A percentile compares a stretch with the other conserved stretches of the same genome.
Evolutionary conservation across 2,888 invertebrate genomes (phyloP).

Genomic region (Junonia oenone): DNA sequence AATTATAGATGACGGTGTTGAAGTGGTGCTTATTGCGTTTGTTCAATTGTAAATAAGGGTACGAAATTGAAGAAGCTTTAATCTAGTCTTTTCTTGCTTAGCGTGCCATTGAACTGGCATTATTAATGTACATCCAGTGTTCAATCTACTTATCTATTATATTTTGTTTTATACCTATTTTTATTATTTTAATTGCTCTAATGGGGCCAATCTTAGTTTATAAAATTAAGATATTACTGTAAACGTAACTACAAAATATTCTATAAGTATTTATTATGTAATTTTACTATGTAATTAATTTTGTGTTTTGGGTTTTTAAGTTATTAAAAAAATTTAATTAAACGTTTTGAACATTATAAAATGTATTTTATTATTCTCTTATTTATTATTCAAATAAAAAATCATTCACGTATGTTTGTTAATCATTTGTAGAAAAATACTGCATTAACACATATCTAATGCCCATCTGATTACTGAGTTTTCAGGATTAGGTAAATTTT

Average conservation of each 20-base stretch:
- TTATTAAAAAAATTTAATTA: conserved; percentile 72
- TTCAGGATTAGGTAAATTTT: too few species aligned
- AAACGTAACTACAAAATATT: conserved; percentile 56
- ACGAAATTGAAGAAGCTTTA: conserved; percentile 74
- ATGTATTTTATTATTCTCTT: neutral
- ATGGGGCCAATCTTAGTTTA: conserved; percentile 67
- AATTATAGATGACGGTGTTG: conserved; percentile 29
- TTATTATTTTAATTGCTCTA: conserved; percentile 47
- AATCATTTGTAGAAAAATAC: too few species aligned
- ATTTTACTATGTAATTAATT: conserved; percentile 56
- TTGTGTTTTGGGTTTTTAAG: conserved; percentile 73
- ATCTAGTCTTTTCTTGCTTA: conserved; percentile 74
- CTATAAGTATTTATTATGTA: conserved; percentile 76
- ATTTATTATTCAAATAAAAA: neutral
- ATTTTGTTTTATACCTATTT: conserved; percentile 41
- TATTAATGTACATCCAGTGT: conserved; percentile 49
- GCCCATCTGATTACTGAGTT: too few species aligned
- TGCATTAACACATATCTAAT: too few species aligned
- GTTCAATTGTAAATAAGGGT: conserved; percentile 47
- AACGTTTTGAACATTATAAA: conserved; percentile 60
- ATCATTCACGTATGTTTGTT: too few species aligned
- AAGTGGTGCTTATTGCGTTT: conserved; percentile 55
- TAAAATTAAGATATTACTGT: conserved; percentile 50
- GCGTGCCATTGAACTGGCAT: conserved; percentile 63
- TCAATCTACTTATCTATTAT: conserved; percentile 37